A percentile compares a stretch with the other conserved stretches of the same genome.
These are phyloP conservation scores for Sphaerophoria taeniata DNA, from an alignment of 2,888 invertebrate species.

Conservation along the genomic window DNA sequence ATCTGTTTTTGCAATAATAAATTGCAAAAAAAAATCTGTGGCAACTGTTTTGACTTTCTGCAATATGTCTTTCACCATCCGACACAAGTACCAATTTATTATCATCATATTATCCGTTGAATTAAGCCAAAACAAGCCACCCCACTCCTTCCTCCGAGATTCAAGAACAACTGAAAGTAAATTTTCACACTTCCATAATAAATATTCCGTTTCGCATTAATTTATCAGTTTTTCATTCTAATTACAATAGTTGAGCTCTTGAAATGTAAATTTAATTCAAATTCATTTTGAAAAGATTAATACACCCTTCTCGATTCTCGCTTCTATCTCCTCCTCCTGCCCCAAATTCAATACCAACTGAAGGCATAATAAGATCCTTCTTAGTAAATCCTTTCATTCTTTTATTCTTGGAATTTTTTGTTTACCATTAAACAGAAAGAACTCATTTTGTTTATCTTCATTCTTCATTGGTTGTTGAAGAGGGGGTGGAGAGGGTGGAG, in stretches of 20 bases:
- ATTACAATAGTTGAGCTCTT: constrained; percentile 57
- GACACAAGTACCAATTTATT: not conserved
- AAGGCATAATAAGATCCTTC: not conserved
- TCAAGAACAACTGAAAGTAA: too few relatives aligned
- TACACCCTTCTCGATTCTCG: not conserved
- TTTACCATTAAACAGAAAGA: constrained; percentile 15
- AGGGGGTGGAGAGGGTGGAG: too few relatives aligned
- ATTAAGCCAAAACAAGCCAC: not conserved
- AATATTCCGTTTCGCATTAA: constrained; percentile 33
- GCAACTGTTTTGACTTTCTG: not conserved
- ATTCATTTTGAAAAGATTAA: constrained; percentile 27
- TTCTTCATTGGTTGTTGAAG: not conserved
- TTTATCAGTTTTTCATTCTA: constrained; percentile 61
- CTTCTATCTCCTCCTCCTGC: too few relatives aligned
- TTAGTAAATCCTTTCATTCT: constrained; percentile 25
- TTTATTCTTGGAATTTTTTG: not conserved
- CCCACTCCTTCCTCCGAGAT: not conserved
- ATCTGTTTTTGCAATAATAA: not conserved
- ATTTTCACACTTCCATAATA: constrained; percentile 33
- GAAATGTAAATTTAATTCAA: constrained; percentile 61
- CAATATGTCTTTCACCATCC: not conserved
- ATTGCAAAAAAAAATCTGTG: not conserved
- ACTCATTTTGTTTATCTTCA: constrained; percentile 23
- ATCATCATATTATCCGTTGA: constrained; percentile 5
- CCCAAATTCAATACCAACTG: not conserved